Evolutionary conservation across 2,888 invertebrate species (phyloP), one percentile per base, ranked within the genome.

Genomic region (Clanis bilineata): DNA sequence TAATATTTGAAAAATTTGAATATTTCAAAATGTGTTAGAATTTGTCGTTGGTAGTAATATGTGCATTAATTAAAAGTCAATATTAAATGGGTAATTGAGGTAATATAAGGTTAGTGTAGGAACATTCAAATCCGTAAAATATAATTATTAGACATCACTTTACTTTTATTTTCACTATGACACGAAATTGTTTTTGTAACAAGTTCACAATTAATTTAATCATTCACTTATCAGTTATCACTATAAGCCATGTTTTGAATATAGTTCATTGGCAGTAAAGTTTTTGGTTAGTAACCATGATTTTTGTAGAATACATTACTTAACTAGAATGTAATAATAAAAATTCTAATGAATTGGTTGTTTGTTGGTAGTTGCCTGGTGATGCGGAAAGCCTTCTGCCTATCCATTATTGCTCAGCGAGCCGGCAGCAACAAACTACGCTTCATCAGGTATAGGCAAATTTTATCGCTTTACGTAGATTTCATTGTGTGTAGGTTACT

Each of bases 341-440:
- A 84, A 85, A 83, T 80, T 88, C 82, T 90, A 90, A 90, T 90
- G 80, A 87, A 89, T 89, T 88, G 88, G 90, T 92, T 93, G 88
- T 92, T 92, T 92, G 92, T 93, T 92, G 93, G 90, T 93, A 92
- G 93, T 92, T 93, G 92, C 93, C 93, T 91, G 93, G 93, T 92
- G 93, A 93, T 91, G 93, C 93, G 90, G 93, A 93, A 93, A 93
- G 93, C 90, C 93, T 93, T 92, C 93, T 93, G 92, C 93, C 93
- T 87, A 93, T 93, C 88, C 93, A 93, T 93, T 93, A 93, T 93
- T 93, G 93, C 93, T 93, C 93, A 92, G 93, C 93, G 93, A 92
- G 92, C 91, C 93, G 93, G 91, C 93, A 93, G 91, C 92, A 92
- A 91, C 93, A 92, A 92, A 90, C 93, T 92, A 90, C 93, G 86